Conservation (phyloP, 1,140 invertebrate species). For the Drosophila parvula region DNA sequence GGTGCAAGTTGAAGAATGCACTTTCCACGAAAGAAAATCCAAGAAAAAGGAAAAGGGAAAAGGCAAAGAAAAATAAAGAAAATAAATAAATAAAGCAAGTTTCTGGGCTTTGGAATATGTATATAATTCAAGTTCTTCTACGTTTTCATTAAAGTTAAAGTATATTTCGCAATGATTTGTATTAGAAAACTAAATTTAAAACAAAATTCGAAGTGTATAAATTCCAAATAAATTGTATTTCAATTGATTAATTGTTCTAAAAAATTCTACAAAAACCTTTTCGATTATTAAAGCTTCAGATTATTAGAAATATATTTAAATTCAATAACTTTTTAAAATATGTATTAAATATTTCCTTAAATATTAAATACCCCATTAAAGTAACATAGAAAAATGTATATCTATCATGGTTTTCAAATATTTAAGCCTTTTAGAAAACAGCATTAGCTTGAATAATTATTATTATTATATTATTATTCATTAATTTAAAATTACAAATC, state of each 20-base stretch:
- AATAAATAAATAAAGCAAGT: background rate
- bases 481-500: background rate
- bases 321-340: background rate
- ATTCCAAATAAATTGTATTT: background rate
- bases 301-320: background rate
- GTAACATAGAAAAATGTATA: background rate
- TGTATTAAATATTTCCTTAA: background rate
- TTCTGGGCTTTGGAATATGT: too few species aligned
- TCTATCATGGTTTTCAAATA: background rate
- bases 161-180: background rate
- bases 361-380: background rate
- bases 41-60: background rate
- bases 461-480: background rate
- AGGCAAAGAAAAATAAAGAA: too few species aligned
- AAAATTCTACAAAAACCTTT: too few species aligned
- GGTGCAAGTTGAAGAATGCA: constrained; percentile 13
- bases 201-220: background rate
- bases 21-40: background rate
- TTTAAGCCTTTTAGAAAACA: background rate
- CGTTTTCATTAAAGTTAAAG: background rate
- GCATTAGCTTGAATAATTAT: background rate
- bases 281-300: background rate
- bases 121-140: background rate
- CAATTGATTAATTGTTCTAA: background rate
- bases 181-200: background rate